Evolutionary conservation across 92 coral and sea anemone genomes (phyloP), one percentile per base, ranked within the genome.

Genomic region (Phenganax stokvisi): DNA sequence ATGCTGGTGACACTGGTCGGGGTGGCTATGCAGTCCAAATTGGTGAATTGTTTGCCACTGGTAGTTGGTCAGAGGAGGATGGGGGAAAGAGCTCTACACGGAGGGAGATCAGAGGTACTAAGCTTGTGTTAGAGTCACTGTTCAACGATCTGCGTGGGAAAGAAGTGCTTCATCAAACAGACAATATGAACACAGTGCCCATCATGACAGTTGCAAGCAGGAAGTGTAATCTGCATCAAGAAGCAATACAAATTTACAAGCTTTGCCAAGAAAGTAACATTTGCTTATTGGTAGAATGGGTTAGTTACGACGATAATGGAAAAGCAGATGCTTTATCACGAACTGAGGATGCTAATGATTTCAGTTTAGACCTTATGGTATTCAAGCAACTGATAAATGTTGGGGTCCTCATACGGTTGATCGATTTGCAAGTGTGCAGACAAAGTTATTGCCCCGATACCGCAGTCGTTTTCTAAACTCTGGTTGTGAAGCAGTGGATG

Each of bases 391-490:
- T 79, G 63, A 82, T 29, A 68, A 78, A 57, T 27, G 60, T 37
- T 81, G 89, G 84, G 89, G 85, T 10, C 89, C 87, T 6, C 84
- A 57, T 57, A 67, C 80, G 57, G n/a, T n/a, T n/a, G n/a, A n/a
- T n/a, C n/a, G n/a, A n/a, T n/a, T n/a, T n/a, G n/a, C n/a, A n/a
- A n/a, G n/a, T n/a, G n/a, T n/a, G n/a, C n/a, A n/a, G n/a, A n/a
- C n/a, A n/a, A n/a, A n/a, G n/a, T n/a, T n/a, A n/a, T n/a, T n/a
- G n/a, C n/a, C n/a, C n/a, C n/a, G n/a, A n/a, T n/a, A n/a, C n/a
- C n/a, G n/a, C n/a, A n/a, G n/a, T n/a, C n/a, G n/a, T n/a, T n/a
- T n/a, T n/a, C n/a, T n/a, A n/a, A n/a, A n/a, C n/a, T n/a, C n/a
- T n/a, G n/a, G n/a, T n/a, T n/a, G n/a, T n/a, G n/a, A n/a, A n/a